Evolutionary conservation across 2,797 vertebrate species (phyloP).

Genomic region (Falco peregrinus): DNA sequence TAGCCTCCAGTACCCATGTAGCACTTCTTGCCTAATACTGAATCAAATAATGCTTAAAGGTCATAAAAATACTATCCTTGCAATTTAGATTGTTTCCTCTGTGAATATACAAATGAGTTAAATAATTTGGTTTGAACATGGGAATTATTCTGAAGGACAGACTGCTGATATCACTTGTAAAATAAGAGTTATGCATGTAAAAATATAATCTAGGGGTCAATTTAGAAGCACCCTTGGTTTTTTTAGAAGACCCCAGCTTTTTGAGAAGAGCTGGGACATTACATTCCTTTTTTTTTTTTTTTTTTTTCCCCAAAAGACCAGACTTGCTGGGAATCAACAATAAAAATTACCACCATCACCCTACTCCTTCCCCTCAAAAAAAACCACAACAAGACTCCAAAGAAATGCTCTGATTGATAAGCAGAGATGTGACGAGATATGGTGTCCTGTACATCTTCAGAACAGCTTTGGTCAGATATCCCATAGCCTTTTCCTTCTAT

Average conservation of each 20-base stretch:
- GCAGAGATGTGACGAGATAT: neutral
- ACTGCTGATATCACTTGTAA: neutral
- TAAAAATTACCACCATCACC: rapidly evolving
- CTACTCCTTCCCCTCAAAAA: too few relatives aligned
- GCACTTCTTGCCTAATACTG: neutral
- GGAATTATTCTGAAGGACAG: neutral
- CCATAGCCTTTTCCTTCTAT: neutral
- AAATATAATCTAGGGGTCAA: neutral
- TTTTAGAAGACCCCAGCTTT: neutral
- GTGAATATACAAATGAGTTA: neutral
- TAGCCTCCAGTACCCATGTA: neutral
- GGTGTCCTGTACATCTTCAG: neutral
- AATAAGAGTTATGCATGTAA: neutral
- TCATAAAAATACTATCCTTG: neutral
- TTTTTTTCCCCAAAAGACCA: neutral
- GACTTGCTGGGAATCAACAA: neutral
- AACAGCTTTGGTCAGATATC: neutral
- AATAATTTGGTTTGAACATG: neutral
- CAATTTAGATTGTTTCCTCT: neutral
- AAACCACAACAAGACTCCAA: neutral
- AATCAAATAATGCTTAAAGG: neutral
- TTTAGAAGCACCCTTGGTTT: neutral
- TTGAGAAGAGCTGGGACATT: neutral
- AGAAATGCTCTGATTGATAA: neutral
- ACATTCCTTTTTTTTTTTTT: rapidly evolving